These are phyloP conservation scores for Paratilapia polleni DNA, from an alignment of 2,113 vertebrate species.

Conservation along the genomic window DNA sequence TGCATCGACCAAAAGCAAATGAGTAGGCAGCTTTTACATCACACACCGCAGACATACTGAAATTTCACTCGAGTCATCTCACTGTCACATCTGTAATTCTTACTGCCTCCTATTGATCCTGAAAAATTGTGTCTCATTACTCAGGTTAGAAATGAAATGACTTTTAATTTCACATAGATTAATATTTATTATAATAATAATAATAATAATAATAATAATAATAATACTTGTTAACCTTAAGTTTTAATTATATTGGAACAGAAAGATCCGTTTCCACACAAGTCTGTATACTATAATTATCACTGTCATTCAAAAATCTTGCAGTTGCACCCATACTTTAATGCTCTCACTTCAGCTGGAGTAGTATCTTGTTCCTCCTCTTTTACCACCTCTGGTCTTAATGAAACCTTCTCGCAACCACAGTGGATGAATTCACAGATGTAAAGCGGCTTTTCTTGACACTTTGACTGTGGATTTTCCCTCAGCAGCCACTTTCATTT, in stretches of 20 bases:
- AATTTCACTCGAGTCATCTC: slow-evolving; percentile 21
- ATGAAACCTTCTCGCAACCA: slow-evolving; percentile 4
- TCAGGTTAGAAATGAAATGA: not conserved
- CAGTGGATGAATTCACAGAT: slow-evolving; percentile 3
- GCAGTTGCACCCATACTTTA: slow-evolving; percentile 2
- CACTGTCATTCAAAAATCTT: not conserved
- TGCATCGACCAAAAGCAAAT: slow-evolving; percentile 38
- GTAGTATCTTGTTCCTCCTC: slow-evolving; percentile 23
- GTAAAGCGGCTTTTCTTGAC: not conserved
- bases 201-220: not conserved
- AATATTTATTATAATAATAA: not conserved
- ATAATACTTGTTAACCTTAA: not conserved
- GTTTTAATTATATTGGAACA: not conserved
- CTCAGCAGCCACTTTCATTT: slow-evolving; percentile 17
- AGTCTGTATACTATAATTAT: not conserved
- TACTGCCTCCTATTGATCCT: not conserved
- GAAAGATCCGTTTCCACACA: not conserved
- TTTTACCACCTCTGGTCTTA: not conserved
- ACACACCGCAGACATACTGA: slow-evolving; percentile 9
- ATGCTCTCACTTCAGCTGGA: slow-evolving; percentile 12
- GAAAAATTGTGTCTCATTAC: not conserved
- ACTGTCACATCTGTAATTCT: not conserved
- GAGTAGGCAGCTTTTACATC: slow-evolving; percentile 53
- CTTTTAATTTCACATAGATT: not conserved
- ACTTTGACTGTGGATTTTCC: not conserved